phyloP scores from a whole-genome alignment of 1,140 invertebrate genomes.

The Spodoptera frugiperda region DNA sequence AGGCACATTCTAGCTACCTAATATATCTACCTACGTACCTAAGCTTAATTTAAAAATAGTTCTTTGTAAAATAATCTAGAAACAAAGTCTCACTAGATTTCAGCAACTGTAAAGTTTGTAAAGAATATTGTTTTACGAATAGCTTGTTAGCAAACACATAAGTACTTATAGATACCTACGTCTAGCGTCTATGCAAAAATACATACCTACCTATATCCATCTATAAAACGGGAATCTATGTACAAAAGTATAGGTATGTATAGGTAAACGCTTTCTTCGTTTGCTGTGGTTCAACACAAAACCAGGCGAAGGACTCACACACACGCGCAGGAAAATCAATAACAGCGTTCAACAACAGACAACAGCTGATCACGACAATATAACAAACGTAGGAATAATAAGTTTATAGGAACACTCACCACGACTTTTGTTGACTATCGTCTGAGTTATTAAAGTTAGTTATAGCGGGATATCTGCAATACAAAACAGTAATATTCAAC shows the following conservation, averaged over 20 bases:
- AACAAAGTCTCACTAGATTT: background rate
- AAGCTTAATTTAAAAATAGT: too few species aligned
- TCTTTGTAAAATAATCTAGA: too few species aligned
- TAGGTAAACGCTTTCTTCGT: constrained; percentile 29
- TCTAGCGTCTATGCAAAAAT: background rate
- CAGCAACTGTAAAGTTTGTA: background rate
- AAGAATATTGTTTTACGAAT: background rate
- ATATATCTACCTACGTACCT: background rate
- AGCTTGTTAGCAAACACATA: background rate
- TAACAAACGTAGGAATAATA: background rate
- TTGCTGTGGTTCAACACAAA: constrained; percentile 37
- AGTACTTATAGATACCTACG: too few species aligned
- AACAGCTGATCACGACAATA: constrained; percentile 76
- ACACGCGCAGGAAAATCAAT: constrained; percentile 72
- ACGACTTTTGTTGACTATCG: constrained; percentile 74
- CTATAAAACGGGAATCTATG: background rate
- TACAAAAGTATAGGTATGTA: background rate
- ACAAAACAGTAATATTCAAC: constrained; percentile 69
- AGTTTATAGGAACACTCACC: constrained; percentile 73
- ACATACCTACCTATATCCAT: constrained; percentile 5
- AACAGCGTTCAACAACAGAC: constrained; percentile 66
- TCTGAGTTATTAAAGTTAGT: constrained; percentile 82
- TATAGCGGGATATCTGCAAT: constrained; percentile 84
- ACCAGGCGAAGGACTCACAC: constrained; percentile 59
- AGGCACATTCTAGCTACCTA: background rate